phyloP scores from a whole-genome alignment of 2,113 vertebrate species.

The Siphamia tubifer region DNA sequence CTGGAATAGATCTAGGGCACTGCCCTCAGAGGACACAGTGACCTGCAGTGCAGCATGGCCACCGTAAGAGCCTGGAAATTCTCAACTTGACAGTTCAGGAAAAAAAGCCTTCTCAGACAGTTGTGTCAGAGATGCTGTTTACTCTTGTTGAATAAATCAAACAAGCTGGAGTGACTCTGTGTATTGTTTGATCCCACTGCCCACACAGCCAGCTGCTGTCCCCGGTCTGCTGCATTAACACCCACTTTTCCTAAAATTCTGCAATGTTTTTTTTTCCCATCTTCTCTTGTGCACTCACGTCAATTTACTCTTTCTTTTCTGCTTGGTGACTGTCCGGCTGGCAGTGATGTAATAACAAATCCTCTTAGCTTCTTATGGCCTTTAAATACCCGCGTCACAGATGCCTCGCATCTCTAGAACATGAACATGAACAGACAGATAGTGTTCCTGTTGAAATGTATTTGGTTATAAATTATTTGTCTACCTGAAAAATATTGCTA shows the following conservation, averaged over 20 bases:
- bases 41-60: not conserved
- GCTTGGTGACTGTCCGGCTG: slow-evolving; percentile 7
- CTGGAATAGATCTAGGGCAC: slow-evolving; percentile 62
- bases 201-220: slow-evolving; percentile 57
- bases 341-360: slow-evolving; percentile 79
- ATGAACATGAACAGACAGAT: not conserved
- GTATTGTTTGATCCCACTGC: slow-evolving; percentile 23
- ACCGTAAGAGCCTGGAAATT: not conserved
- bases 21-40: slow-evolving; percentile 15
- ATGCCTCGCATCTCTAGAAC: not conserved
- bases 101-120: not conserved
- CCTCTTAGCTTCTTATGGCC: slow-evolving; percentile 80
- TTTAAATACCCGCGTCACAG: slow-evolving; percentile 78
- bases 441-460: not conserved
- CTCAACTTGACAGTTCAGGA: not conserved
- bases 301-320: not conserved
- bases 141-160: slow-evolving; percentile 21
- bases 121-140: not conserved
- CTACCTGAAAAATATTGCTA: no score
- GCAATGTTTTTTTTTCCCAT: not conserved
- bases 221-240: slow-evolving; percentile 8
- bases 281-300: not conserved
- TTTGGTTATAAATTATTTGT: no score
- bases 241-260: slow-evolving; percentile 17
- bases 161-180: not conserved